Conservation (phyloP, 1,140 invertebrate species). For the Drosophila yakuba region DNA sequence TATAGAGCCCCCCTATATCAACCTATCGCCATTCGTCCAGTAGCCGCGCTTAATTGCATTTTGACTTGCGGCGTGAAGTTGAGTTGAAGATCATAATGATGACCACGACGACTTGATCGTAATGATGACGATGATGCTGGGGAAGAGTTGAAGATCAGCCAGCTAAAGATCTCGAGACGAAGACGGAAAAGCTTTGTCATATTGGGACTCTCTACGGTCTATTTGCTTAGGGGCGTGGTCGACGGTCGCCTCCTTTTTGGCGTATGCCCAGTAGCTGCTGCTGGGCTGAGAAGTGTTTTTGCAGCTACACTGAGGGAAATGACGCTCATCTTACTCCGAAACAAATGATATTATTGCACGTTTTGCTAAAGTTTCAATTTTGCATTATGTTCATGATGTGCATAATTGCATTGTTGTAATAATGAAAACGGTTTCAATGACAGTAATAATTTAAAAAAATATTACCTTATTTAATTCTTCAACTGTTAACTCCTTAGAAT, state of each 20-base stretch:
- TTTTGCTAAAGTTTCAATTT: no score
- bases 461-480: no score
- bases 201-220: conserved; percentile 67
- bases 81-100: conserved; percentile 49
- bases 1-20: background rate
- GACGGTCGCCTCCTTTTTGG: conserved; percentile 61
- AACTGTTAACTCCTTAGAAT: no score
- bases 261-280: conserved; percentile 72
- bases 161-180: conserved; percentile 41
- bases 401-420: no score
- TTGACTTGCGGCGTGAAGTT: conserved; percentile 82
- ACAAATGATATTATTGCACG: no score
- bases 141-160: conserved; percentile 24
- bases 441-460: no score
- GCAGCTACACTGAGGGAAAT: conserved; percentile 17
- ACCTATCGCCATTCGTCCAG: conserved; percentile 50
- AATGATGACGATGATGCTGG: conserved; percentile 16
- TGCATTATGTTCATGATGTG: no score
- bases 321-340: background rate
- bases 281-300: conserved; percentile 45
- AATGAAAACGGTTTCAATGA: no score
- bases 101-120: background rate
- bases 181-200: conserved; percentile 53
- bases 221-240: conserved; percentile 75
- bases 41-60: conserved; percentile 82